A percentile compares a stretch with the other conserved stretches of the same genome.
phyloP scores from a whole-genome alignment of 2,888 invertebrate species.

The Pinctada fucata region DNA sequence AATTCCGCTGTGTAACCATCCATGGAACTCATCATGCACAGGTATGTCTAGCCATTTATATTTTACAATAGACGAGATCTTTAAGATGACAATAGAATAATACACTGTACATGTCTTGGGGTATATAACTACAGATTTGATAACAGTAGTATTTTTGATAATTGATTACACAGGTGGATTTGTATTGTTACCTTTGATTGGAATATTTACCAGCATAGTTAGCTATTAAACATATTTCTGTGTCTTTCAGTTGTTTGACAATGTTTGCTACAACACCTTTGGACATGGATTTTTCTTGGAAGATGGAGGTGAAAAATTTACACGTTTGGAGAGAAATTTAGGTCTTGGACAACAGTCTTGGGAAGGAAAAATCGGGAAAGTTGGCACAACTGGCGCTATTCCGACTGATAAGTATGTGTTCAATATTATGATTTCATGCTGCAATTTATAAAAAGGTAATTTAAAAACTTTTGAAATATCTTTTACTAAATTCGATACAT shows the following conservation, averaged over 20 bases:
- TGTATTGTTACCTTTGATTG: too few species aligned
- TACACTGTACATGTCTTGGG: too few species aligned
- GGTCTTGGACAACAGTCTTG: conserved; percentile 20
- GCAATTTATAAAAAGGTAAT: too few species aligned
- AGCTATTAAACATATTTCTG: too few species aligned
- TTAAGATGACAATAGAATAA: too few species aligned
- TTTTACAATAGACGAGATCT: too few species aligned
- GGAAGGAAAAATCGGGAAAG: background rate
- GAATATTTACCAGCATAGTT: too few species aligned
- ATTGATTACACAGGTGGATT: too few species aligned
- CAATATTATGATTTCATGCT: background rate
- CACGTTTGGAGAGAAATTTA: conserved; percentile 44
- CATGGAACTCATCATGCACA: conserved; percentile 67
- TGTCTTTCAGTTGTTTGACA: conserved; percentile 46
- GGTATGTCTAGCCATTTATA: conserved; percentile 28
- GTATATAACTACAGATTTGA: too few species aligned
- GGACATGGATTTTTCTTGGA: conserved; percentile 66
- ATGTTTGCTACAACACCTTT: conserved; percentile 60
- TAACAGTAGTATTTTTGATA: too few species aligned
- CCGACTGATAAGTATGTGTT: conserved; percentile 18
- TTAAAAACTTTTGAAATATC: too few species aligned
- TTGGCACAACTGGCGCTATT: background rate
- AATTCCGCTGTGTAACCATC: conserved; percentile 71
- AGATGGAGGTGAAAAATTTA: conserved; percentile 61
- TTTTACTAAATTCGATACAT: too few species aligned